Conservation (phyloP, 2,797 vertebrate genomes). For the Balearica regulorum region DNA sequence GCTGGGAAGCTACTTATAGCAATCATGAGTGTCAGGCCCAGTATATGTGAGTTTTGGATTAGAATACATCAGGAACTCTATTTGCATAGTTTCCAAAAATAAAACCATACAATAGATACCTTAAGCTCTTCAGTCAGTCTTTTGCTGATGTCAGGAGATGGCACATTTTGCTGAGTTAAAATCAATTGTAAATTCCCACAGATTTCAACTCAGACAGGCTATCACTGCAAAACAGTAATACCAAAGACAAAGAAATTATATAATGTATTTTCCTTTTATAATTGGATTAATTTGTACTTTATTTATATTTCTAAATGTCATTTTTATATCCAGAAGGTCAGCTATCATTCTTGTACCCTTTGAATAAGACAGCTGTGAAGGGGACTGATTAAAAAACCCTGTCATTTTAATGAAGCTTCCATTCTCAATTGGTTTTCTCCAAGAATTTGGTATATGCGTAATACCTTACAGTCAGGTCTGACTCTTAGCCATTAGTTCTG, state of each 20-base stretch:
- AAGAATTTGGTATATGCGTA: not conserved
- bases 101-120: not conserved
- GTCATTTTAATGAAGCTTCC: conserved; percentile 52
- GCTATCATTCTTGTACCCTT: conserved; percentile 7
- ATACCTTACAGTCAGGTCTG: not conserved
- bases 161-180: conserved; percentile 10
- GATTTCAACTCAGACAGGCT: conserved; percentile 3
- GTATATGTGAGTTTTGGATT: not conserved
- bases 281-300: conserved; percentile 1
- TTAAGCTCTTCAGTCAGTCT: not conserved
- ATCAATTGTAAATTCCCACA: conserved; percentile 1
- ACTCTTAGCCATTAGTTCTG: conserved; percentile 3
- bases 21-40: not conserved
- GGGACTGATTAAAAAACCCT: not conserved
- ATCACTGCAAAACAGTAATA: not conserved
- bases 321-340: conserved; percentile 42
- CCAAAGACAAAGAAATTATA: not conserved
- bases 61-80: not conserved
- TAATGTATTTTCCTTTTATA: not conserved
- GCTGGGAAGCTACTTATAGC: not conserved
- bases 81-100: conserved; percentile 7
- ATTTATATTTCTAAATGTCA: conserved; percentile 29
- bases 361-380: conserved; percentile 31
- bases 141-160: not conserved
- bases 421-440: conserved; percentile 5